Conservation (phyloP, 1,140 invertebrate genomes). For the Ctenoplectra terminalis region DNA sequence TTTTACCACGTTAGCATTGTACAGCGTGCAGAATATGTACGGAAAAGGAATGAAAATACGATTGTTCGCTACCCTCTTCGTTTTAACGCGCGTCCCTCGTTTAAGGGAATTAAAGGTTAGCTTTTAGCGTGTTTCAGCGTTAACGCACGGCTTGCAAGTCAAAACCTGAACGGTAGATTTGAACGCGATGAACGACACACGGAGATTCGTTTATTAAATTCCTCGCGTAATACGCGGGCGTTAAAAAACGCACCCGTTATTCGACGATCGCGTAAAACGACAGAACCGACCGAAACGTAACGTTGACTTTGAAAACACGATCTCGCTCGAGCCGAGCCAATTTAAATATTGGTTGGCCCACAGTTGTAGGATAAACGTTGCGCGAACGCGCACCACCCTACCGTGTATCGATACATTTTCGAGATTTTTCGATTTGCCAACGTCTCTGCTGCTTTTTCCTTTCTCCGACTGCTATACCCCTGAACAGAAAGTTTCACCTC, state of each 20-base stretch:
- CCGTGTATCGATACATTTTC: slow-evolving; percentile 22
- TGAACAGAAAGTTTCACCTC: no score
- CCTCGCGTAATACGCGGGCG: no score
- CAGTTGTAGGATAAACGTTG: background rate
- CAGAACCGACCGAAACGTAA: background rate
- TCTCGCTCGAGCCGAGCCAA: slow-evolving; percentile 7
- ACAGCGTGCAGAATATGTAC: background rate
- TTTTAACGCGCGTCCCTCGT: background rate
- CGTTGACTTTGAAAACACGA: background rate
- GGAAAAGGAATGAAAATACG: no score
- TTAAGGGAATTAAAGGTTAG: no score
- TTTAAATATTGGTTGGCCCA: slow-evolving; percentile 41
- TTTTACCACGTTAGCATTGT: slow-evolving; percentile 15
- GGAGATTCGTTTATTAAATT: no score
- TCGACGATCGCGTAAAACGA: background rate
- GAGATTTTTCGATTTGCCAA: slow-evolving; percentile 43
- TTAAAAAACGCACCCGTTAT: no score
- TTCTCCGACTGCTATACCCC: slow-evolving; percentile 11
- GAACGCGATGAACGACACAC: no score
- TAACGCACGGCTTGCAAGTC: no score
- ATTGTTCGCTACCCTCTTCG: no score
- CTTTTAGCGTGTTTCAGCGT: no score
- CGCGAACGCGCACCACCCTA: background rate
- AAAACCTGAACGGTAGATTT: no score
- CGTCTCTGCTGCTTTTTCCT: background rate